These are phyloP conservation scores for Stenotaenia linearis DNA, from an alignment of 2,888 invertebrate genomes.

Conservation along the genomic window DNA sequence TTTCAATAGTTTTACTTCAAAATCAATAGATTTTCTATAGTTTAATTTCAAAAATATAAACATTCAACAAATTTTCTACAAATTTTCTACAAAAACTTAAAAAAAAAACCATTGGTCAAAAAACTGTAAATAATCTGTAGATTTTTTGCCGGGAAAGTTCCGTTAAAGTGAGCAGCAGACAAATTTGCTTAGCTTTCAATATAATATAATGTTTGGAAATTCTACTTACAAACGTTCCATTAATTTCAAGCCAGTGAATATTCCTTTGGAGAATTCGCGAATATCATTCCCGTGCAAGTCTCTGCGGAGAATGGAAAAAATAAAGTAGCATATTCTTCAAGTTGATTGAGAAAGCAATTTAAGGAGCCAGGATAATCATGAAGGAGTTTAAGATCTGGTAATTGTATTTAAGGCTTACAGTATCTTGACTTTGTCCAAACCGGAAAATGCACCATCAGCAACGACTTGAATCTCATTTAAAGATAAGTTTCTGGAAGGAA, in stretches of 20 bases:
- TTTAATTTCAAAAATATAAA: too few relatives aligned
- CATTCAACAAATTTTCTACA: too few relatives aligned
- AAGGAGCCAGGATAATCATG: not conserved
- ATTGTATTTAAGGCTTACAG: conserved; percentile 37
- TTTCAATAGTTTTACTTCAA: too few relatives aligned
- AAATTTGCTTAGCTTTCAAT: not conserved
- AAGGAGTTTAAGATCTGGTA: not conserved
- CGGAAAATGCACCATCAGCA: conserved; percentile 40
- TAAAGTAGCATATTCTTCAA: not conserved
- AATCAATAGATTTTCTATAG: too few relatives aligned
- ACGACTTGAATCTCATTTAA: conserved; percentile 39
- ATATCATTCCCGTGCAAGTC: conserved; percentile 40
- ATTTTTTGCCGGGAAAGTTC: too few relatives aligned
- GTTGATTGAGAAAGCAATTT: not conserved
- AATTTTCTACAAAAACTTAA: too few relatives aligned
- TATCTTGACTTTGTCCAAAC: conserved; percentile 37
- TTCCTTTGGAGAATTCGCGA: conserved; percentile 40
- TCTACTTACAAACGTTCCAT: conserved; percentile 39
- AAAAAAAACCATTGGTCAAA: too few relatives aligned
- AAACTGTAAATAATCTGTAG: too few relatives aligned
- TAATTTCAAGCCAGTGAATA: conserved; percentile 40
- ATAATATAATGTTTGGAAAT: not conserved
- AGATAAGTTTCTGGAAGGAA: conserved; percentile 38
- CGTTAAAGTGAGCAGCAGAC: too few relatives aligned
- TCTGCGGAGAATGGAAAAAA: conserved; percentile 32